These are phyloP conservation scores for Tenthredo scrophulariae DNA, from an alignment of 2,888 invertebrate genomes.

Conservation along the genomic window DNA sequence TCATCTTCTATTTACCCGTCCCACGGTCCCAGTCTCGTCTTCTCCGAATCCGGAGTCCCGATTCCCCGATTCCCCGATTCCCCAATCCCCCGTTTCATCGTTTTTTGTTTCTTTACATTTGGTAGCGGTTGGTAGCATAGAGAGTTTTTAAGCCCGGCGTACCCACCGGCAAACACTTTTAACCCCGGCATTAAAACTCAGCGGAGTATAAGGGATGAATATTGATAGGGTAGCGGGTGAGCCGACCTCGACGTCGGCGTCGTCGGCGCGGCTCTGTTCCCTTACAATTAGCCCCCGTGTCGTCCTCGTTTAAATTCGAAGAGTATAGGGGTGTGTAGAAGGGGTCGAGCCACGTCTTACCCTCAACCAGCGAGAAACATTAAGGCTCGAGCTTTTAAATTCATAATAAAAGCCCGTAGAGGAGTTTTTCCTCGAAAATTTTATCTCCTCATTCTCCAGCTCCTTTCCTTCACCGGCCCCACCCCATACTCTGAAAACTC, in stretches of 20 bases:
- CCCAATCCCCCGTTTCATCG: not conserved
- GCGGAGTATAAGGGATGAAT: constrained; percentile 54
- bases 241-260: not conserved
- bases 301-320: constrained; percentile 35
- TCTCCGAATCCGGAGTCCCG: not conserved
- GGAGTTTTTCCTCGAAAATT: not conserved
- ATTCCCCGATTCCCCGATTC: not conserved
- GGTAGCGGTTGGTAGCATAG: not conserved
- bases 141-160: constrained; percentile 40
- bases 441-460: not conserved
- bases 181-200: constrained; percentile 54
- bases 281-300: constrained; percentile 36
- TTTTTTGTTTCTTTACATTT: constrained; percentile 27
- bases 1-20: not conserved
- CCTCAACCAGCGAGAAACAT: not conserved
- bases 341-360: not conserved
- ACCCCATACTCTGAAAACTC: not conserved
- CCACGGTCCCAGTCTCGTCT: not conserved
- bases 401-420: not conserved
- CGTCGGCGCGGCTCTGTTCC: constrained; percentile 8
- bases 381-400: not conserved
- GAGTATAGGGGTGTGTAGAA: not conserved
- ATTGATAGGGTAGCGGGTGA: constrained; percentile 49
- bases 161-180: constrained; percentile 52
- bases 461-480: not conserved